Evolutionary conservation across 2,113 vertebrate species (phyloP).

Genomic region (Cyphomyrus discorhynchus): DNA sequence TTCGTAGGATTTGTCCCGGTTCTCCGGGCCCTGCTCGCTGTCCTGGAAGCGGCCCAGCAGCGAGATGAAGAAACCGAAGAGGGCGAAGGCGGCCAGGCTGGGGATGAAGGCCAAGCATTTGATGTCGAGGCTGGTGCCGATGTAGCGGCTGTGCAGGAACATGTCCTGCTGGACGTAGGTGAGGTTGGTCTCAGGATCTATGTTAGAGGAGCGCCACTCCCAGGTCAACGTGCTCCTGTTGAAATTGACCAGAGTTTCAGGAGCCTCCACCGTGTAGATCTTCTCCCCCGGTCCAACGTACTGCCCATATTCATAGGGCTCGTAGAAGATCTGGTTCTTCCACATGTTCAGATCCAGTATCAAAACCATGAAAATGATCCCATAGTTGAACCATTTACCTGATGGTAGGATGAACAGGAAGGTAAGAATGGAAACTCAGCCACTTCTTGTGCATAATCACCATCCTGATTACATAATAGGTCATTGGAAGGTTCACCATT

Average conservation of each 20-base stretch:
- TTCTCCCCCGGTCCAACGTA: constrained; percentile 91
- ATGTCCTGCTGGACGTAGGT: constrained; percentile 78
- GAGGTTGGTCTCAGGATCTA: constrained; percentile 73
- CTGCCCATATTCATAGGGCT: constrained; percentile 92
- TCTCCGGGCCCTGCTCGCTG: constrained; percentile 83
- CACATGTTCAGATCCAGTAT: constrained; percentile 99
- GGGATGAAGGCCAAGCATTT: constrained; percentile 95
- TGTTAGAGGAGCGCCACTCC: constrained; percentile 80
- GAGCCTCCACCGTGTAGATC: constrained; percentile 90
- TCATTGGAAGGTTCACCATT: background rate
- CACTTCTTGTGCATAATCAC: background rate
- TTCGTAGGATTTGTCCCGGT: constrained; percentile 82
- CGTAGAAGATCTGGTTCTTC: constrained; percentile 99
- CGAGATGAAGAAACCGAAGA: constrained; percentile 93
- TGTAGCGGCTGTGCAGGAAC: constrained; percentile 90
- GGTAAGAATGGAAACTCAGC: background rate
- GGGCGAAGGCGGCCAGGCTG: constrained; percentile 81
- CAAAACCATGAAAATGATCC: constrained; percentile 94
- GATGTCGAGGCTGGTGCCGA: constrained; percentile 77
- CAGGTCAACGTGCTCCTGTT: constrained; percentile 88
- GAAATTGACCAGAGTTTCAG: constrained; percentile 77
- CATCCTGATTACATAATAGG: background rate
- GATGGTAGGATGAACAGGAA: constrained; percentile 38
- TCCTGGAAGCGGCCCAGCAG: constrained; percentile 90
- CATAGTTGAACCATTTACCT: constrained; percentile 99